Conservation (phyloP, 2,888 invertebrate genomes). For the Deilephila porcellus region DNA sequence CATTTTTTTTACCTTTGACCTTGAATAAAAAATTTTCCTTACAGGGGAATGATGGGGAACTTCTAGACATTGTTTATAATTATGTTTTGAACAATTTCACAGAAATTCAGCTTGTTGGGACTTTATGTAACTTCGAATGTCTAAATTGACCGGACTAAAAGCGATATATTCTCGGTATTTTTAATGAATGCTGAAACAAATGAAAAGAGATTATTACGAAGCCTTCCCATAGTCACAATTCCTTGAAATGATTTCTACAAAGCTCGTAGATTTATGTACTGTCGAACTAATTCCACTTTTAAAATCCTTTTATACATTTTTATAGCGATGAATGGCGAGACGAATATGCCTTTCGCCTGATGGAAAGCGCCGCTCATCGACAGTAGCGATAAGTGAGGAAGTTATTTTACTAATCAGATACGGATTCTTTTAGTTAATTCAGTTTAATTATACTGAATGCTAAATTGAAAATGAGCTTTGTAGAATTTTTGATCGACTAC, state of each 20-base stretch:
- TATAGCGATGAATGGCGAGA: no score
- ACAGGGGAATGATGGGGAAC: no score
- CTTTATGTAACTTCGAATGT: no score
- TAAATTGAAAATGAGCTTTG: background rate
- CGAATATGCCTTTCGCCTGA: no score
- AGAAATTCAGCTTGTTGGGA: no score
- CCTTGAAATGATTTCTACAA: background rate
- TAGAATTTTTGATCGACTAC: no score
- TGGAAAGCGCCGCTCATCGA: no score
- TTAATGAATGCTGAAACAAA: slow-evolving; percentile 1
- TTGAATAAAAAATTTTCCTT: no score
- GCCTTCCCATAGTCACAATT: background rate
- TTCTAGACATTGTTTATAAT: no score
- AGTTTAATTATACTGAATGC: background rate
- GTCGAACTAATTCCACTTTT: background rate
- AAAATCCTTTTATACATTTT: background rate
- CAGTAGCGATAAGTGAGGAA: background rate
- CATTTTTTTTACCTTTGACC: no score
- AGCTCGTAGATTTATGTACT: background rate
- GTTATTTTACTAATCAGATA: background rate
- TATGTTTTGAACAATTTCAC: no score
- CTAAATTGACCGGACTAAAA: no score
- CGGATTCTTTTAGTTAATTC: background rate
- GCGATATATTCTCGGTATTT: background rate
- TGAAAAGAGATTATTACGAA: background rate